Conservation (phyloP, 2,888 invertebrate species). For the Polydrusus cervinus region DNA sequence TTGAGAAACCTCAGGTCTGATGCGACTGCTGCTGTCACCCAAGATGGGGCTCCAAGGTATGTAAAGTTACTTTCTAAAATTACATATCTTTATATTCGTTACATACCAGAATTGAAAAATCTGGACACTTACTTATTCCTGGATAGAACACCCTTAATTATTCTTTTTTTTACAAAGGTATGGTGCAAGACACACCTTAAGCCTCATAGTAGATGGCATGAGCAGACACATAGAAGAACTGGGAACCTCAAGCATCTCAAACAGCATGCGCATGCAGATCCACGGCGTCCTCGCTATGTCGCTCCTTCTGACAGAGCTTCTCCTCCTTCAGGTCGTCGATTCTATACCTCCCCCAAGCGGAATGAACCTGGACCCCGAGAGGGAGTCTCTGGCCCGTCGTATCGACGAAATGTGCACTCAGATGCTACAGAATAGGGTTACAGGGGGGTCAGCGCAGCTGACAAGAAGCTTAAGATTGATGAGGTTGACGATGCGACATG, state of each 20-base stretch:
- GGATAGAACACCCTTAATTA: no score
- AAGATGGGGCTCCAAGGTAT: constrained; percentile 65
- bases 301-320: constrained; percentile 71
- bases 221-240: constrained; percentile 72
- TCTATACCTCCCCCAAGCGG: constrained; percentile 68
- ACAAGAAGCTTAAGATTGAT: constrained; percentile 66
- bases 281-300: constrained; percentile 70
- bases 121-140: no score
- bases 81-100: no score
- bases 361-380: constrained; percentile 67
- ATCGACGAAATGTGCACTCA: constrained; percentile 68
- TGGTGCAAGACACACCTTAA: constrained; percentile 69
- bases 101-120: no score
- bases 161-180: constrained; percentile 59
- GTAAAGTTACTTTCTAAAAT: not conserved
- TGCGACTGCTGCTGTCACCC: constrained; percentile 61
- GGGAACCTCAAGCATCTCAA: constrained; percentile 55
- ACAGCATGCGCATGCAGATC: constrained; percentile 62
- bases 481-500: constrained; percentile 66
- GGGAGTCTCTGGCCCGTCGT: constrained; percentile 65
- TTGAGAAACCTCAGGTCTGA: constrained; percentile 55
- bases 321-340: constrained; percentile 72
- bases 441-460: constrained; percentile 64
- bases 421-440: constrained; percentile 65
- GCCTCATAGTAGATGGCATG: constrained; percentile 71